Evolutionary conservation across 2,797 vertebrate species (phyloP).

Genomic region (Lacerta agilis): DNA sequence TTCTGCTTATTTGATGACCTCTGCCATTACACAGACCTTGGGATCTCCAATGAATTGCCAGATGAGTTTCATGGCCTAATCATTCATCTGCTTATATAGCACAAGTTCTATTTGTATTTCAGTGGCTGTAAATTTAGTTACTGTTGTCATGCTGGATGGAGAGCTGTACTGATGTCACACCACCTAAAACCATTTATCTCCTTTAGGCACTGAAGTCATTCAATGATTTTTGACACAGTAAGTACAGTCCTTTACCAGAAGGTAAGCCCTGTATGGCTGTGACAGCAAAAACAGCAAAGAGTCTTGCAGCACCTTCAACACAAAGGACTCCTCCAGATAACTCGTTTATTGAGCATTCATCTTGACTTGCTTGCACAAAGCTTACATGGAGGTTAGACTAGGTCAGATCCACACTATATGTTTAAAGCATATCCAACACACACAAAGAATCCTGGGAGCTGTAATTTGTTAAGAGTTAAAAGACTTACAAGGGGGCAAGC

Average conservation of each 20-base stretch:
- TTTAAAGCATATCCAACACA: too few species aligned
- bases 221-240: background rate
- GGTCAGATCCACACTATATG: too few species aligned
- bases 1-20: conserved; percentile 15
- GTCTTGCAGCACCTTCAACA: too few species aligned
- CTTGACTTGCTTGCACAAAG: too few species aligned
- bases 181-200: background rate
- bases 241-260: background rate
- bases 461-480: too few species aligned
- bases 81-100: conserved; percentile 51
- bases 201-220: background rate
- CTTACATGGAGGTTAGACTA: too few species aligned
- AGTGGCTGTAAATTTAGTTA: background rate
- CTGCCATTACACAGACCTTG: conserved; percentile 35
- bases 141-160: background rate
- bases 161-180: background rate
- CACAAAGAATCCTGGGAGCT: too few species aligned
- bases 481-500: background rate
- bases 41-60: conserved; percentile 51
- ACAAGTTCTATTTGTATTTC: conserved; percentile 13
- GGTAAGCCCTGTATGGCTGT: too few species aligned
- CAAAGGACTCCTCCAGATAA: too few species aligned
- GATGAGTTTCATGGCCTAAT: conserved; percentile 45
- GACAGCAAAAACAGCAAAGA: too few species aligned
- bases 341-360: too few species aligned